These are phyloP conservation scores for Drosophila paracracens DNA, from an alignment of 2,888 invertebrate genomes.

Conservation along the genomic window DNA sequence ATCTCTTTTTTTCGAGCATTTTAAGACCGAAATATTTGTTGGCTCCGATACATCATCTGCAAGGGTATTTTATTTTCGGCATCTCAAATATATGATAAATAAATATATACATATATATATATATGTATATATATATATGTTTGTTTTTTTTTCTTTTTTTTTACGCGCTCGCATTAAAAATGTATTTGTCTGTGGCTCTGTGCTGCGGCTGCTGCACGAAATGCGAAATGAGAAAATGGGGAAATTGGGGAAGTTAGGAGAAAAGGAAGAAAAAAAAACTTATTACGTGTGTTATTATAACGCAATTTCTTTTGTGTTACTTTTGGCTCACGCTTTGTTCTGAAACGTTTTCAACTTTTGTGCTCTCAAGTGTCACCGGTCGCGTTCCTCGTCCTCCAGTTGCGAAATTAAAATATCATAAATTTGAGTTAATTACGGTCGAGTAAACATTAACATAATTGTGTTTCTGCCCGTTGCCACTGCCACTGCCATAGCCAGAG, in stretches of 20 bases:
- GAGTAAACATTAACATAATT: constrained; percentile 79
- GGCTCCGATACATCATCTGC: too few relatives aligned
- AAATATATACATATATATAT: not conserved
- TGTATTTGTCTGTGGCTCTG: constrained; percentile 69
- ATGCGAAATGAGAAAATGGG: constrained; percentile 41
- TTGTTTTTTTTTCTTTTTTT: not conserved
- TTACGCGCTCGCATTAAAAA: constrained; percentile 64
- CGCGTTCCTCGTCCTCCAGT: constrained; percentile 14
- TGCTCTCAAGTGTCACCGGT: constrained; percentile 57
- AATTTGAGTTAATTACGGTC: constrained; percentile 81
- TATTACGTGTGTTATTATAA: constrained; percentile 77
- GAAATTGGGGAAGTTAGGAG: constrained; percentile 9
- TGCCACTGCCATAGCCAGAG: constrained; percentile 23
- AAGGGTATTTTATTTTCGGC: not conserved
- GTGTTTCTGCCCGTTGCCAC: constrained; percentile 53
- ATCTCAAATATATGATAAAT: not conserved
- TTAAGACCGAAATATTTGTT: not conserved
- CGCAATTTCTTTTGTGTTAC: constrained; percentile 66
- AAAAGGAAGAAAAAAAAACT: constrained; percentile 35
- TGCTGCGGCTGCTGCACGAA: constrained; percentile 36
- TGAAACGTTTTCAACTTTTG: constrained; percentile 56
- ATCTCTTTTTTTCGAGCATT: too few relatives aligned
- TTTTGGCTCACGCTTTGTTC: constrained; percentile 35
- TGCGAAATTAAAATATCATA: constrained; percentile 80
- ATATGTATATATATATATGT: not conserved